Percentiles rank a stretch among this genome's conserved stretches.
phyloP scores from a whole-genome alignment of 2,797 vertebrate genomes.

The Alfaro cultratus region DNA sequence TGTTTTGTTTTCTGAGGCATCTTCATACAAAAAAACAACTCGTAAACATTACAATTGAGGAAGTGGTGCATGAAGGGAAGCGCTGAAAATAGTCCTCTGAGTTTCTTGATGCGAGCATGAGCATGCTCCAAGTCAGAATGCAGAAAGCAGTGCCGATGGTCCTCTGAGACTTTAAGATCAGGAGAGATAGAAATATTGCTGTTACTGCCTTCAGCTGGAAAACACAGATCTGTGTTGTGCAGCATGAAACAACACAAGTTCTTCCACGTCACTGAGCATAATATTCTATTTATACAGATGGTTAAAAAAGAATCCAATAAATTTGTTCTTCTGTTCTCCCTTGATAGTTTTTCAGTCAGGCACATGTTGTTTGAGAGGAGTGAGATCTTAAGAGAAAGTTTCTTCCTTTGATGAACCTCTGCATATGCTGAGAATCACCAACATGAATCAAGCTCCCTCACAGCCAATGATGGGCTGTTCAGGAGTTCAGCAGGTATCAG shows the following conservation, averaged over 20 bases:
- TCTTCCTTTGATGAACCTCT: conserved; percentile 29
- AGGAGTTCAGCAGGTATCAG: conserved; percentile 34
- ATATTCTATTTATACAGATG: neutral
- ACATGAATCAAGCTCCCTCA: conserved; percentile 14
- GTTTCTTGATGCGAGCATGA: conserved; percentile 2
- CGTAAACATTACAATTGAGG: neutral
- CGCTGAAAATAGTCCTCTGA: conserved; percentile 5
- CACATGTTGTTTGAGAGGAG: conserved; percentile 5
- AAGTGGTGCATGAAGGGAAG: neutral
- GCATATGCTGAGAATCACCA: conserved; percentile 32
- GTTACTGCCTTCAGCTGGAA: conserved; percentile 1
- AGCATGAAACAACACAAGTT: neutral
- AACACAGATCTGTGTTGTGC: conserved; percentile 15
- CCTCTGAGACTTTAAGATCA: conserved; percentile 8
- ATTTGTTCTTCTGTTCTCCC: neutral
- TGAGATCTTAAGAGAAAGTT: neutral
- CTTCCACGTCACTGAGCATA: neutral
- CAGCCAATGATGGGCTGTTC: conserved; percentile 11
- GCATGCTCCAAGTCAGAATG: conserved; percentile 4
- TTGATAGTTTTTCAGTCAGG: conserved; percentile 13
- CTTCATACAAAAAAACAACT: neutral
- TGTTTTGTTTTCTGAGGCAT: neutral
- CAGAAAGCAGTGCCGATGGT: conserved; percentile 14
- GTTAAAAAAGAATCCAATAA: neutral
- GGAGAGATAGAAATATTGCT: conserved; percentile 1